These are phyloP conservation scores for Cyanoramphus novaezelandiae DNA, from an alignment of 2,113 vertebrate species.

Conservation along the genomic window DNA sequence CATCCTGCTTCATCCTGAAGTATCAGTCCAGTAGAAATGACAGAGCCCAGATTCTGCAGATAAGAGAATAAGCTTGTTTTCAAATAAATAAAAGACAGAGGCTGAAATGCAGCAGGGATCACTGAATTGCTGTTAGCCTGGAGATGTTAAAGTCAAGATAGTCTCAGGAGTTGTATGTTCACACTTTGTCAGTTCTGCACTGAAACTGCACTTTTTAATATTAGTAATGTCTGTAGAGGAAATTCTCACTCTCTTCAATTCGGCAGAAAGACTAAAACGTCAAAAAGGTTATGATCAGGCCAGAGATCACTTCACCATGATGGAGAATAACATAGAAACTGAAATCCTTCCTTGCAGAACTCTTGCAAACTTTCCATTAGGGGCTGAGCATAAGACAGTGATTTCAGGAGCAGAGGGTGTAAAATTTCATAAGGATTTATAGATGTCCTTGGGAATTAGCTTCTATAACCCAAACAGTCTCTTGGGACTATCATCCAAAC, in stretches of 20 bases:
- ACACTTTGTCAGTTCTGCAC: background rate
- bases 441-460: background rate
- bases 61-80: background rate
- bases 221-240: background rate
- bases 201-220: background rate
- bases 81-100: background rate
- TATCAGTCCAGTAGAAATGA: background rate
- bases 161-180: background rate
- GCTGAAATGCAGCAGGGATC: background rate
- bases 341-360: background rate
- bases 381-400: background rate
- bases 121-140: background rate
- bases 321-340: background rate
- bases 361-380: background rate
- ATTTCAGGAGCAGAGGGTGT: background rate
- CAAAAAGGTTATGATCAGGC: background rate
- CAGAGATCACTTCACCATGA: background rate
- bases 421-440: background rate
- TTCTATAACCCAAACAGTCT: background rate
- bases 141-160: background rate
- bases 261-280: background rate
- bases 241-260: background rate
- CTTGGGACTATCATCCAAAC: background rate
- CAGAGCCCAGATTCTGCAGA: background rate
- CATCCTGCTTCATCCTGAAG: background rate